Percentiles rank a stretch among this genome's conserved stretches.
Conservation (phyloP, 2,888 invertebrate species). For the Melanotus villosus region DNA sequence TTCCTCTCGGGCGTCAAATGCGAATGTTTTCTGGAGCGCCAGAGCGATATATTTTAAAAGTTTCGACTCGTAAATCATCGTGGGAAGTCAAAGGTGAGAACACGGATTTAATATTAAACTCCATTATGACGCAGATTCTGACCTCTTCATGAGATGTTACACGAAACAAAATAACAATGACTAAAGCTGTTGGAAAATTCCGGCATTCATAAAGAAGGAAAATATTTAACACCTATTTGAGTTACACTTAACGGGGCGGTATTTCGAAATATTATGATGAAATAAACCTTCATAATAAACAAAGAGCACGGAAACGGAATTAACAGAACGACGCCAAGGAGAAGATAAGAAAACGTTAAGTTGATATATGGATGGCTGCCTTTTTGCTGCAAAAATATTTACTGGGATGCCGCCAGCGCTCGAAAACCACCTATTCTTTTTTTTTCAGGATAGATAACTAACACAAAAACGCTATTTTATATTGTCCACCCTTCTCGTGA, state of each 20-base stretch:
- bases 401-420: constrained; percentile 19
- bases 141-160: constrained; percentile 44
- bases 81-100: constrained; percentile 63
- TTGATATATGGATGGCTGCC: constrained; percentile 26
- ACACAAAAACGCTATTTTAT: constrained; percentile 15
- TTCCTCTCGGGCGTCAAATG: constrained; percentile 52
- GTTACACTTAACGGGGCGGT: constrained; percentile 15
- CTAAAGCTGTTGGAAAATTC: constrained; percentile 16
- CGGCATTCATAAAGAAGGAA: constrained; percentile 1
- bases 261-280: constrained; percentile 17
- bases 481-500: neutral
- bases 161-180: constrained; percentile 37
- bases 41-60: constrained; percentile 61
- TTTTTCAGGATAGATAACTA: constrained; percentile 22
- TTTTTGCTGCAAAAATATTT: constrained; percentile 28
- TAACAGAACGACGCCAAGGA: constrained; percentile 29
- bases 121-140: constrained; percentile 55
- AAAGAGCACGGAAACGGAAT: constrained; percentile 27
- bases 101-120: constrained; percentile 64
- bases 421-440: constrained; percentile 13
- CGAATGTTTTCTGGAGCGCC: constrained; percentile 55
- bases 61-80: constrained; percentile 63
- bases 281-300: constrained; percentile 33
- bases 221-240: constrained; percentile 22
- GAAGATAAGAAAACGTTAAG: constrained; percentile 36